Evolutionary conservation across 2,888 invertebrate genomes (phyloP).

Genomic region (Cephalotes varians): DNA sequence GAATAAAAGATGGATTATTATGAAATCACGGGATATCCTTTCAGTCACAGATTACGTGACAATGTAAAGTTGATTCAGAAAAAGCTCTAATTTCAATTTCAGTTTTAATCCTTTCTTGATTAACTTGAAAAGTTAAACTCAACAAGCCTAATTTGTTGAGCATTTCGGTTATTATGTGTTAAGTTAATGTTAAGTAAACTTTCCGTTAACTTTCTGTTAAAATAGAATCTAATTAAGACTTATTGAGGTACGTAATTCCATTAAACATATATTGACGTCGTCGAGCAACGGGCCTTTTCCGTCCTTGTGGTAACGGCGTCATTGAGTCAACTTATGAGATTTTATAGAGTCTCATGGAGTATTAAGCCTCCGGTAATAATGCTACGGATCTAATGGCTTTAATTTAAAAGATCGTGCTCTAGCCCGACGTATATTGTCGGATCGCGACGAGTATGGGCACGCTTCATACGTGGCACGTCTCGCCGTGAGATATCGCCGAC

Average conservation of each 20-base stretch:
- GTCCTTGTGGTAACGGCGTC: background rate
- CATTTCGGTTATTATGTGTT: background rate
- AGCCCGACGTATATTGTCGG: constrained; percentile 39
- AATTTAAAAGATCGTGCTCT: constrained; percentile 45
- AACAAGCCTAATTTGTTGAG: background rate
- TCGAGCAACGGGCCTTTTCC: background rate
- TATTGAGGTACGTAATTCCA: background rate
- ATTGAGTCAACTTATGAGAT: constrained; percentile 14
- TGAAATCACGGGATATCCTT: background rate
- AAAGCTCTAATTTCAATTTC: background rate
- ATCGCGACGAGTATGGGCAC: constrained; percentile 43
- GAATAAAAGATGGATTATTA: constrained; percentile 15
- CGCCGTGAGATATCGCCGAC: constrained; percentile 43
- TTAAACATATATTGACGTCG: background rate
- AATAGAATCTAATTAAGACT: constrained; percentile 13
- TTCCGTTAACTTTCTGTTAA: background rate
- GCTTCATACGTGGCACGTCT: constrained; percentile 40
- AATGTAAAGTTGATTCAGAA: background rate
- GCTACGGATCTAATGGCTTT: constrained; percentile 45
- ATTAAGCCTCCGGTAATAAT: constrained; percentile 33
- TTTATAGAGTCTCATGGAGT: constrained; percentile 35
- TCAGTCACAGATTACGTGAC: constrained; percentile 13
- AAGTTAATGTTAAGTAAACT: constrained; percentile 1
- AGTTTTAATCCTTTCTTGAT: background rate
- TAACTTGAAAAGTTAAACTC: background rate